Conservation (phyloP, 2,113 vertebrate species). For the Myrmecobius fasciatus region DNA sequence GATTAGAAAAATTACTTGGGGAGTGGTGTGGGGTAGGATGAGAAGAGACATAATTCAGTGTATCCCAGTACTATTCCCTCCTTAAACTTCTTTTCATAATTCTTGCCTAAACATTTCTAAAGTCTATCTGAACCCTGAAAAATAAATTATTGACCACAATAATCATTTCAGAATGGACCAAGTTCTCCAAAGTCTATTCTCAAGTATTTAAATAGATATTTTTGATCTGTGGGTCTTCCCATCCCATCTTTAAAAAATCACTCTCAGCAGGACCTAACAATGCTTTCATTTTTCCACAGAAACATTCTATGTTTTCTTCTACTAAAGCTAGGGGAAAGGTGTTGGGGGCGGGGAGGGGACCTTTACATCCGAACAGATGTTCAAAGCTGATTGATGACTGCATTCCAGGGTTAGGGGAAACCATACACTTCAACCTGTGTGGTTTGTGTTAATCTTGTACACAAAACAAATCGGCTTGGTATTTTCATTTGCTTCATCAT, state of each 20-base stretch:
- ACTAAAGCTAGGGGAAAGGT: not conserved
- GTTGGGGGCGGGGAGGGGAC: not conserved
- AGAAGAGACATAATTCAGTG: not conserved
- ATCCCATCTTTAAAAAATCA: not conserved
- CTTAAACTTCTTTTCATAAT: not conserved
- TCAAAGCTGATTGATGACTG: not conserved
- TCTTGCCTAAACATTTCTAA: not conserved
- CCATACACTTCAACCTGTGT: not conserved
- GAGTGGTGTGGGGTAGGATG: too few species aligned
- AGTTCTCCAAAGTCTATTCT: not conserved
- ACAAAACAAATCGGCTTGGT: not conserved
- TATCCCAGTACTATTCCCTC: not conserved
- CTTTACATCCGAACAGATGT: not conserved
- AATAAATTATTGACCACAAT: not conserved
- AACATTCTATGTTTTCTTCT: not conserved
- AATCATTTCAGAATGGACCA: not conserved
- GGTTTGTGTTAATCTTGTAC: not conserved
- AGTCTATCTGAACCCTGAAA: not conserved
- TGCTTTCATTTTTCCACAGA: not conserved
- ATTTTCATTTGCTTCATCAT: rapidly evolving
- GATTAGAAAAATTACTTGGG: rapidly evolving
- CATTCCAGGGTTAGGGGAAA: not conserved
- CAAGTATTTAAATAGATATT: not conserved
- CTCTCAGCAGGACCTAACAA: not conserved
- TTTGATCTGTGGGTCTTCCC: not conserved